phyloP scores from a whole-genome alignment of 2,888 invertebrate species.

The Lithophane semibrunnea region DNA sequence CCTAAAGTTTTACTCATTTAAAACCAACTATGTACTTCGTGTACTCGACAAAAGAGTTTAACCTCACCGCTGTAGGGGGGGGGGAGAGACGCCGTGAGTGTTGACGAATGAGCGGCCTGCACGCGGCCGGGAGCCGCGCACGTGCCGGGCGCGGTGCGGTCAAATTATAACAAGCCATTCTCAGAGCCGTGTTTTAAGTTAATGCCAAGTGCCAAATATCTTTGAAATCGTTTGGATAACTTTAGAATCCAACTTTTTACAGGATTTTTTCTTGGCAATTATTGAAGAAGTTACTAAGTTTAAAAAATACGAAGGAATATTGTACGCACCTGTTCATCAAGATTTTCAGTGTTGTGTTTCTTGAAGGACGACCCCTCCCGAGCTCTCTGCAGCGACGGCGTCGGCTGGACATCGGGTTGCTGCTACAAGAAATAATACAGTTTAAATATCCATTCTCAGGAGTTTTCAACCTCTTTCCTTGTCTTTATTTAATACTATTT shows the following conservation, averaged over 20 bases:
- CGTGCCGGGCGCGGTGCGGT: too few species aligned
- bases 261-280: neutral
- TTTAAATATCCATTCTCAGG: neutral
- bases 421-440: constrained; percentile 72
- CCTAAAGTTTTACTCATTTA: too few species aligned
- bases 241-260: neutral
- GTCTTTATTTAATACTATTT: neutral
- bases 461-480: neutral
- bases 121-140: too few species aligned
- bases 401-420: constrained; percentile 88
- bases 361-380: constrained; percentile 86
- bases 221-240: too few species aligned
- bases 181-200: too few species aligned
- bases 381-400: constrained; percentile 75
- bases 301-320: neutral
- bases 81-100: too few species aligned
- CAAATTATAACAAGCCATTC: too few species aligned
- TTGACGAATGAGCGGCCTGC: too few species aligned
- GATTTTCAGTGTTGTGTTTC: constrained; percentile 83
- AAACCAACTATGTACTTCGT: too few species aligned
- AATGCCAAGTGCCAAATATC: too few species aligned
- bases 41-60: too few species aligned
- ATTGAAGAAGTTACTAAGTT: neutral
- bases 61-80: too few species aligned
- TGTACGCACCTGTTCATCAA: constrained; percentile 83